Evolutionary conservation across 2,888 invertebrate species (phyloP).

Genomic region (Pachymerium ferrugineum): DNA sequence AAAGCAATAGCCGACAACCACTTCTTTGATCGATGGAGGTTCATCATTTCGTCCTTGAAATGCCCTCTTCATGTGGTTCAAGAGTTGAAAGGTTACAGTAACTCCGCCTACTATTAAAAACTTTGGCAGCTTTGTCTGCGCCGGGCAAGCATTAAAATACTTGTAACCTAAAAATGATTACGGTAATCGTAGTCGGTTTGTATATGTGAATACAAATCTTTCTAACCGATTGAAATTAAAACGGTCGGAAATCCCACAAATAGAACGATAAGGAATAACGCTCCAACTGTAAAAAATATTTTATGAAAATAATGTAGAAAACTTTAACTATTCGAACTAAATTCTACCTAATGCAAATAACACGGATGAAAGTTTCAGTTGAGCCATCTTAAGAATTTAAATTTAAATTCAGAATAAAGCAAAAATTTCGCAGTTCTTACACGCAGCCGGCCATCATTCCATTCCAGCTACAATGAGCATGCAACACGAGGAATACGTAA

Average conservation of each 20-base stretch:
- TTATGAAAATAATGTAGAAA: neutral
- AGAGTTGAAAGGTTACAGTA: neutral
- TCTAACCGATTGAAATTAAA: neutral
- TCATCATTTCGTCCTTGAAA: neutral
- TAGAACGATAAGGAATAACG: neutral
- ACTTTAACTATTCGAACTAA: too few relatives aligned
- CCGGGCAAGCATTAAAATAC: neutral
- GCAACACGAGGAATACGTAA: too few relatives aligned
- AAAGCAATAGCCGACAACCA: neutral
- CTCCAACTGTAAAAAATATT: neutral
- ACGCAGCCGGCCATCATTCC: too few relatives aligned
- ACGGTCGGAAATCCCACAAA: neutral
- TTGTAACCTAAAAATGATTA: neutral
- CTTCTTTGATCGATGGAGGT: neutral
- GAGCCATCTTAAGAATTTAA: too few relatives aligned
- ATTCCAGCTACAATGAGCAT: too few relatives aligned
- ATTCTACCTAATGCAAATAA: neutral
- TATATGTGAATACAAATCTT: too few relatives aligned
- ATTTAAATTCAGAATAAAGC: too few relatives aligned
- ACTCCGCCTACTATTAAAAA: neutral
- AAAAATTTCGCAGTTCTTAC: too few relatives aligned
- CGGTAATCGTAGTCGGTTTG: too few relatives aligned
- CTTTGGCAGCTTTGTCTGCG: neutral
- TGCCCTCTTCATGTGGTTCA: neutral
- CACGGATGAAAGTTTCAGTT: neutral